Conservation (phyloP, 2,888 invertebrate species). For the Erpobdella octoculata region DNA sequence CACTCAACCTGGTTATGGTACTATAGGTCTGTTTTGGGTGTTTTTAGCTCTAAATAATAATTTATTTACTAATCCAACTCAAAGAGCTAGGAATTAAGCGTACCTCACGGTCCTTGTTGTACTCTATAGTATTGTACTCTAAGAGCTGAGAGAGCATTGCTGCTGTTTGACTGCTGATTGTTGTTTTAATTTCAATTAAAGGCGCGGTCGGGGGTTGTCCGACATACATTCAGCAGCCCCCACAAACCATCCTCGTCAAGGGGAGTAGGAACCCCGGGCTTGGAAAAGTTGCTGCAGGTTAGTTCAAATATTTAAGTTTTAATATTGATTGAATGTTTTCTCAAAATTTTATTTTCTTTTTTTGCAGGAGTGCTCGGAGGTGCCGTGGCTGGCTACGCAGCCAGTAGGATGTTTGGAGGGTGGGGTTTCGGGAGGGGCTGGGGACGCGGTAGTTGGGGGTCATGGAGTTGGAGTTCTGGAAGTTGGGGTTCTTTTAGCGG, state of each 20-base stretch:
- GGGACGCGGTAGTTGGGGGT: slow-evolving; percentile 24
- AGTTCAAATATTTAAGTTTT: too few species aligned
- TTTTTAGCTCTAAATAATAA: too few species aligned
- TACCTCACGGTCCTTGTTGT: too few species aligned
- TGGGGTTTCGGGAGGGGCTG: slow-evolving; percentile 17
- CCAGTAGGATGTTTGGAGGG: slow-evolving; percentile 32
- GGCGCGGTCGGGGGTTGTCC: not conserved
- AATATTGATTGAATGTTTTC: too few species aligned
- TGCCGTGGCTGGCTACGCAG: slow-evolving; percentile 32
- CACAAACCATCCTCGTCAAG: slow-evolving; percentile 22
- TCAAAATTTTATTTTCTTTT: not conserved
- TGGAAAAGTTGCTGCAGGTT: slow-evolving; percentile 28
- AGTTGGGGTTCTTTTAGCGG: slow-evolving; percentile 31
- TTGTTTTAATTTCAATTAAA: too few species aligned
- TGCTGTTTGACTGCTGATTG: too few species aligned
- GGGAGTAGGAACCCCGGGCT: slow-evolving; percentile 10
- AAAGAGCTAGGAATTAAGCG: too few species aligned
- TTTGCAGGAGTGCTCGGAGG: slow-evolving; percentile 32
- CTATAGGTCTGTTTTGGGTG: not conserved
- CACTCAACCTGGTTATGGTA: slow-evolving; percentile 3
- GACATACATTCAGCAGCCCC: not conserved
- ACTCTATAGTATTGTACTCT: too few species aligned
- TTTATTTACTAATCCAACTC: too few species aligned
- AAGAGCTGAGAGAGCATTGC: too few species aligned
- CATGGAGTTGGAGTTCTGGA: slow-evolving; percentile 23